Percentiles rank a stretch among this genome's conserved stretches.
phyloP scores from a whole-genome alignment of 2,113 vertebrate genomes.

The Callionymus lyra region DNA sequence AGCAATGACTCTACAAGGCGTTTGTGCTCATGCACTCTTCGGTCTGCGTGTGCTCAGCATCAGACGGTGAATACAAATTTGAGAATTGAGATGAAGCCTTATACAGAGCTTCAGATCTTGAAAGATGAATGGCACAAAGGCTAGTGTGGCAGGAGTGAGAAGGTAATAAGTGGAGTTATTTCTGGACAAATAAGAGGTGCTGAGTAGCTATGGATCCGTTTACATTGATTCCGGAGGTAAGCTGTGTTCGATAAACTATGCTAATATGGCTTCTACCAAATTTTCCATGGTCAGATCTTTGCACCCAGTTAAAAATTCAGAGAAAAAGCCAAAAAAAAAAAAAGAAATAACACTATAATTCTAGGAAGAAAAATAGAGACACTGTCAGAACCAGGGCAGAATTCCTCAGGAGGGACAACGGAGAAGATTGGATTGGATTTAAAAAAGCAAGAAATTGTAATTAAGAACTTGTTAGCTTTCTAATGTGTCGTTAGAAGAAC shows the following conservation, averaged over 20 bases:
- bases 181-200: too few species aligned
- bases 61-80: too few species aligned
- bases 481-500: constrained; percentile 17
- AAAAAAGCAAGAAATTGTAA: constrained; percentile 20
- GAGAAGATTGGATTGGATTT: too few species aligned
- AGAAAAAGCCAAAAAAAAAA: constrained; percentile 14
- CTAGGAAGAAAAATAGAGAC: too few species aligned
- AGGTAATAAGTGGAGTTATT: too few species aligned
- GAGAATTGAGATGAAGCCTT: too few species aligned
- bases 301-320: too few species aligned
- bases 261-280: constrained; percentile 6
- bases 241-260: constrained; percentile 22
- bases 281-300: constrained; percentile 21
- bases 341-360: too few species aligned
- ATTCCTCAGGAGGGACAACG: too few species aligned
- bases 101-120: constrained; percentile 4
- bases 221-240: constrained; percentile 2
- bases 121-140: too few species aligned
- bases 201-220: constrained; percentile 4
- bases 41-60: background rate
- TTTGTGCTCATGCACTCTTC: background rate
- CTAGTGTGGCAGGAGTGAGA: too few species aligned
- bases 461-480: constrained; percentile 27
- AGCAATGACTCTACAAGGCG: constrained; percentile 2
- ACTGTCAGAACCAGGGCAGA: too few species aligned